phyloP scores from a whole-genome alignment of 2,888 invertebrate genomes.

The Hydraecia micacea region DNA sequence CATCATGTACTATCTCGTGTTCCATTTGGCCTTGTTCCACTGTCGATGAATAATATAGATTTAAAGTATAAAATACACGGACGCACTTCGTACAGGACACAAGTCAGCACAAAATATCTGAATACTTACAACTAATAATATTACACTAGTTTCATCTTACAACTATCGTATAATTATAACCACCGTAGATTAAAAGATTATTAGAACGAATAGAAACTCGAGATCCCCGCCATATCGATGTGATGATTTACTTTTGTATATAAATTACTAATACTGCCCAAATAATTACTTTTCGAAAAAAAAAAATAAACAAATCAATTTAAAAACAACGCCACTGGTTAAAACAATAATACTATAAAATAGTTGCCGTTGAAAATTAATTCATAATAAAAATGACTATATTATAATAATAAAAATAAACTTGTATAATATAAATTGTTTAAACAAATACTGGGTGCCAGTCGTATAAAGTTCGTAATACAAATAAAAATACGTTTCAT shows the following conservation, averaged over 20 bases:
- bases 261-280: constrained; percentile 87
- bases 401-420: constrained; percentile 58
- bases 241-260: constrained; percentile 67
- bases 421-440: constrained; percentile 59
- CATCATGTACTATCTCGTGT: not conserved
- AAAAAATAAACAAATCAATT: constrained; percentile 54
- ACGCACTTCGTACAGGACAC: constrained; percentile 71
- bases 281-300: constrained; percentile 79
- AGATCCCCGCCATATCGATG: constrained; percentile 84
- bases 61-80: constrained; percentile 54
- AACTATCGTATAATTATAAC: constrained; percentile 89
- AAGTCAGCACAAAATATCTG: constrained; percentile 85
- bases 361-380: constrained; percentile 72
- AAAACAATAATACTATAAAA: constrained; percentile 80
- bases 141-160: constrained; percentile 83
- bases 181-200: constrained; percentile 84
- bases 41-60: constrained; percentile 44
- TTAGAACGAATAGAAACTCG: constrained; percentile 82
- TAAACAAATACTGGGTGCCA: constrained; percentile 84
- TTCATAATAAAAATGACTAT: constrained; percentile 60
- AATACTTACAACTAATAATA: constrained; percentile 82
- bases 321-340: constrained; percentile 68
- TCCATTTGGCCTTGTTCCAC: not conserved
- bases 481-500: constrained; percentile 80
- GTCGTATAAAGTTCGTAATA: constrained; percentile 80